Evolutionary conservation across 2,797 vertebrate species (phyloP).

Genomic region (Rallus crepitans): DNA sequence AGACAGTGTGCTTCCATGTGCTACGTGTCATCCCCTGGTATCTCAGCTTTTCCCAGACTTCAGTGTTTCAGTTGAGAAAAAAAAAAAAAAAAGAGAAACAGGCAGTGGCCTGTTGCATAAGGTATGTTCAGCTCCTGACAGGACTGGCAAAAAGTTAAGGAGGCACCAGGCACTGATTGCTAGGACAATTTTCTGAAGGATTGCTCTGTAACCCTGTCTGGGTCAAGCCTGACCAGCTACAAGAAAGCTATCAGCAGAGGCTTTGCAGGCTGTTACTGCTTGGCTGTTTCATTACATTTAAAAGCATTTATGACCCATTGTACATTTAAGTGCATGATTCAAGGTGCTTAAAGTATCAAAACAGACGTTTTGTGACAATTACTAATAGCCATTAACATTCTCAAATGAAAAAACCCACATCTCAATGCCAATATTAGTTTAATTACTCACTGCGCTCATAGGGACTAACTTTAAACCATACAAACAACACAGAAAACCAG

Average conservation of each 20-base stretch:
- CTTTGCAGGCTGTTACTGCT: neutral
- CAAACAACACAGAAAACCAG: conserved; percentile 31
- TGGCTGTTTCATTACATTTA: neutral
- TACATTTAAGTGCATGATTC: neutral
- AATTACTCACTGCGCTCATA: conserved; percentile 39
- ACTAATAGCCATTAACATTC: neutral
- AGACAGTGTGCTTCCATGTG: neutral
- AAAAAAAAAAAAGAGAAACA: neutral
- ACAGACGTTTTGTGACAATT: conserved; percentile 22
- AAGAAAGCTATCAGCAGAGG: neutral
- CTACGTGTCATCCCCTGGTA: neutral
- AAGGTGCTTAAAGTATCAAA: neutral
- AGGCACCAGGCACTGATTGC: neutral
- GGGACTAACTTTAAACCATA: conserved; percentile 19
- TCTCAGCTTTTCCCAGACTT: neutral
- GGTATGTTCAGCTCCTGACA: neutral
- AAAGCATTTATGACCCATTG: neutral
- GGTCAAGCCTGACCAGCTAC: neutral
- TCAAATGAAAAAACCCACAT: neutral
- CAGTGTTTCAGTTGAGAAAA: neutral
- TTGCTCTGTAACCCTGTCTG: neutral
- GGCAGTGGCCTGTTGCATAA: conserved; percentile 1
- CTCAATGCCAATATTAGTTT: conserved; percentile 17
- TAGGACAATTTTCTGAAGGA: neutral
- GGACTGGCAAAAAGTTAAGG: neutral